A percentile compares a stretch with the other conserved stretches of the same genome.
phyloP scores from a whole-genome alignment of 2,888 invertebrate species.

The Pterostichus madidus region DNA sequence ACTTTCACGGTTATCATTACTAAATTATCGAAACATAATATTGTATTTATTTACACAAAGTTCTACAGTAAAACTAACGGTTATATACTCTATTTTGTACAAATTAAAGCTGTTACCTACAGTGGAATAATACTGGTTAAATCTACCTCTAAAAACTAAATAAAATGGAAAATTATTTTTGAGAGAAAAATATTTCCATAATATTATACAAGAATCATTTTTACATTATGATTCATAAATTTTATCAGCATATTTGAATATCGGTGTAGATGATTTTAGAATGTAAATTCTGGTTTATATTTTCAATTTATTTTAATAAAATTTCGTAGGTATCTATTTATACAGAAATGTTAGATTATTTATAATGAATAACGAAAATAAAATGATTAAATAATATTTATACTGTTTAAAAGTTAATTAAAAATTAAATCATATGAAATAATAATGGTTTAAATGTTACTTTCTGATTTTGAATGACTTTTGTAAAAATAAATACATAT shows the following conservation, averaged over 20 bases:
- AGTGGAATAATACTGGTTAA: not conserved
- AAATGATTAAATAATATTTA: too few relatives aligned
- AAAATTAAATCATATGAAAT: too few relatives aligned
- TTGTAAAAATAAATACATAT: too few relatives aligned
- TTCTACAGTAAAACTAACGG: not conserved
- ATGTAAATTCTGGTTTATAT: too few relatives aligned
- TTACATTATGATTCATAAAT: not conserved
- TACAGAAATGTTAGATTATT: too few relatives aligned
- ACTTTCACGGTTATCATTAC: not conserved
- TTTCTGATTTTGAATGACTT: too few relatives aligned
- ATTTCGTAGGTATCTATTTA: too few relatives aligned
- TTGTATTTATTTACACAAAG: not conserved
- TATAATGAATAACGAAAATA: too few relatives aligned
- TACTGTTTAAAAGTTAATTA: too few relatives aligned
- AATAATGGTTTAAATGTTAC: too few relatives aligned
- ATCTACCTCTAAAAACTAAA: not conserved
- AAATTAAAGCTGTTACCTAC: not conserved
- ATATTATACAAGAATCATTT: not conserved
- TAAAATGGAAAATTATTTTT: conserved; percentile 2
- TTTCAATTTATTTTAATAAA: too few relatives aligned
- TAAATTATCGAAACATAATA: not conserved
- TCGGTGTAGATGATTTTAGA: not conserved
- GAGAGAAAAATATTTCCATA: not conserved
- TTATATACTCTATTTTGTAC: not conserved
- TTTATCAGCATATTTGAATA: not conserved